Evolutionary conservation across 2,113 vertebrate genomes (phyloP).

Genomic region (Romanogobio albipinnatus): DNA sequence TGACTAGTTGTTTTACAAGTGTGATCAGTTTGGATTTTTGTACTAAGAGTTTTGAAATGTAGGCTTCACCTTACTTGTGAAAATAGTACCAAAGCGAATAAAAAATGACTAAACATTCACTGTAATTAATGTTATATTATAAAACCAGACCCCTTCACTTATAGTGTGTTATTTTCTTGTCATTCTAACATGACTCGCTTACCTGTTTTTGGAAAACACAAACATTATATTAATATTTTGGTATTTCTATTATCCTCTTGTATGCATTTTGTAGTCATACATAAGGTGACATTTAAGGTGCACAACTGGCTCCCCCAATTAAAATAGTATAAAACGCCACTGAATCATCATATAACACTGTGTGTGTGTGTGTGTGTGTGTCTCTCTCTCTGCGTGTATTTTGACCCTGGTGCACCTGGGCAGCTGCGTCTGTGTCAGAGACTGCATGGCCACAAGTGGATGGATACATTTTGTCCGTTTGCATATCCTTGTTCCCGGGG

Average conservation of each 20-base stretch:
- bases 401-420: constrained; percentile 35
- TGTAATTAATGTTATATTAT: background rate
- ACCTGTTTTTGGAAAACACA: background rate
- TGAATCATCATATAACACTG: background rate
- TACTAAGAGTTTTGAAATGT: too few relatives aligned
- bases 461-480: constrained; percentile 53
- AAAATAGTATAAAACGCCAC: background rate
- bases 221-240: background rate
- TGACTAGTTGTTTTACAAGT: too few relatives aligned
- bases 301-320: background rate
- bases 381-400: constrained; percentile 1
- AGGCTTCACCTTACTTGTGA: too few relatives aligned
- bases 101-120: background rate
- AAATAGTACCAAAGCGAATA: too few relatives aligned
- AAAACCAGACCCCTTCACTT: background rate
- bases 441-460: constrained; percentile 35
- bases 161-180: background rate
- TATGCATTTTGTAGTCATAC: background rate
- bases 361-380: constrained; percentile 35
- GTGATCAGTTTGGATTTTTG: too few relatives aligned
- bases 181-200: background rate
- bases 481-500: constrained; percentile 63
- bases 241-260: background rate
- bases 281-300: background rate
- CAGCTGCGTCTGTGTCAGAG: constrained; percentile 29